Evolutionary conservation across 2,888 invertebrate genomes (phyloP), one percentile per base, ranked within the genome.

Genomic region (Mesorhabditis belari): DNA sequence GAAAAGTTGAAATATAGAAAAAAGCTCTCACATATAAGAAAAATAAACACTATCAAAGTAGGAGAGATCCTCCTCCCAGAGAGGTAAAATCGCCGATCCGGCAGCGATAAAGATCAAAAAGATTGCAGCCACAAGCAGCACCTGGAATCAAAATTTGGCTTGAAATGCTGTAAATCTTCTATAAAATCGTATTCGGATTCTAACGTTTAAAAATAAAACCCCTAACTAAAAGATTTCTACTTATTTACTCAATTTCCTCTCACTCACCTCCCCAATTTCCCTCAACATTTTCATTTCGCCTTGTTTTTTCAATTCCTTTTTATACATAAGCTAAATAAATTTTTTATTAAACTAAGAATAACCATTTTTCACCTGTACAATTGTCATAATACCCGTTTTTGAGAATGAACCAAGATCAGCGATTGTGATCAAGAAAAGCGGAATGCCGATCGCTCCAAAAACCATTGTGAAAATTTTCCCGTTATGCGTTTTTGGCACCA

Each of bases 1-100:
- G n/a, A n/a, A 23, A n/a, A n/a, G n/a, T n/a, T n/a, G n/a, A n/a
- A 57, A 62, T n/a, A 49, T n/a, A 5, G 12, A 44, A 28, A 23
- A 29, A 24, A 21, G 23, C 28, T 57, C 71, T 67, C 29, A 74
- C 77, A 77, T 77, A 61, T 77, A 77, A 0, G 76, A 77, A 55
- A 77, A 77, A 56, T 77, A 77, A 23, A 77, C 76, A 57, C 76
- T 77, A 62, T 78, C 76, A 56, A 77, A 77, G 60, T 77, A 77
- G 3, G 77, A 70, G 3, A 77, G 63, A 26, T 77, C 66, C n/a
- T 74, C 63, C 54, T 77, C 77, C 77, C 77, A 77, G 51, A 76
- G 57, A 24, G 77, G 77, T 27, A 77, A 64, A 0, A 77, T 70
- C 3, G 77, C 77, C 1, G 77, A 77, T 1, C 77, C 77, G 24